Base-by-base conservation (phyloP, 2,888 invertebrate genomes). In the Drosophila falleni region DNA sequence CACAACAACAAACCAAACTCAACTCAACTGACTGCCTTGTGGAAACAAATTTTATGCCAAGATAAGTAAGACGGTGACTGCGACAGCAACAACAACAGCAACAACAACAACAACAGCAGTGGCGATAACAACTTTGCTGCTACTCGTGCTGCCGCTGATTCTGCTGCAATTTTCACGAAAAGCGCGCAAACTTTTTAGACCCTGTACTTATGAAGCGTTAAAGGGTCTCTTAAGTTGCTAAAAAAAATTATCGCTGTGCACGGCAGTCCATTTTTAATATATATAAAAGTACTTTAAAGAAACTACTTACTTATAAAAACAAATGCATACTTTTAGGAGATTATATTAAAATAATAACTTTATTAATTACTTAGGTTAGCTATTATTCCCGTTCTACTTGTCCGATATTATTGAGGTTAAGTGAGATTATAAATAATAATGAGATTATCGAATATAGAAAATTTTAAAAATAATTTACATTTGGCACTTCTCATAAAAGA, bases 41-140 rank as follows among this genome's bases (percentile, higher is more conserved):
- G 79, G 78, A 87, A 90, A 86, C 89, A 89, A 89, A 89, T 89
- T 89, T 89, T 85, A 90, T 86, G 87, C 89, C 83, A 89, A 87
- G 89, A 89, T 89, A 89, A 87, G 87, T 83, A 74, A 86, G 86
- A 84, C 74, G 69, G 75, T 71, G 67, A 70, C 72, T 41, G 60
- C 46, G 63, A 62, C 64, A 19, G 53, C 61, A 55, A 67, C 73
- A 39, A 68, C 72, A 26, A 66, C 65, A 50, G 50, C 70, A 37
- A 69, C 29, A 8, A 8, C 29, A 8, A 8, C 29, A 8, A 29
- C 29, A 8, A 8, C 8, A 8, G 29, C 29, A 29, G 8, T 59
- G 41, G 72, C 75, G 81, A 87, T 81, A 84, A 81, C 69, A 87
- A 87, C 74, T 86, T 83, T 80, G 70, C 71, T 50, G 72, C 53